A percentile compares a stretch with the other conserved stretches of the same genome.
phyloP scores from a whole-genome alignment of 2,113 vertebrate species.

The Chaetorhynchus papuensis region DNA sequence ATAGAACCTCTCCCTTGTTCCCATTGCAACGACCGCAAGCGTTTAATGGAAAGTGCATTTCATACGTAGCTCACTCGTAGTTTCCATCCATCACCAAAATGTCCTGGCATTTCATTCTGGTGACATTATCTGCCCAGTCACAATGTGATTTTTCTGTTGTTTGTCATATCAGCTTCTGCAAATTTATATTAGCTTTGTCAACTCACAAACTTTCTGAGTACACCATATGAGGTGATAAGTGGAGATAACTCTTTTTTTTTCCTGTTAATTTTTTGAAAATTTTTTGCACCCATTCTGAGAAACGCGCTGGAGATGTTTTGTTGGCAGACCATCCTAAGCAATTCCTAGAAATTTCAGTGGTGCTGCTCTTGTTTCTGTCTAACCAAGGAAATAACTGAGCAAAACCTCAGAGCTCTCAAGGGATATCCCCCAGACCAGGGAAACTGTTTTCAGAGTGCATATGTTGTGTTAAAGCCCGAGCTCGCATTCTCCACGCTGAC shows the following conservation, averaged over 20 bases:
- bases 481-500: neutral
- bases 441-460: neutral
- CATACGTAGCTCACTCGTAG: neutral
- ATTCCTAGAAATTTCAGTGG: neutral
- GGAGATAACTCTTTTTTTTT: neutral
- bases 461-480: neutral
- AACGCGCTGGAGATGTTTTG: neutral
- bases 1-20: slow-evolving; percentile 67
- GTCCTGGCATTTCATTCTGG: slow-evolving; percentile 32
- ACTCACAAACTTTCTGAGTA: neutral
- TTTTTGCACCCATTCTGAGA: neutral
- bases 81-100: slow-evolving; percentile 33
- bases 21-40: neutral
- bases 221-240: neutral
- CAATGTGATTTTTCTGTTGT: slow-evolving; percentile 8
- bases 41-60: neutral
- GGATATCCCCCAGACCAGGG: neutral
- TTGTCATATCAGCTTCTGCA: neutral
- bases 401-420: neutral
- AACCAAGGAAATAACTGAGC: neutral
- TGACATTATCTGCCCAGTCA: neutral
- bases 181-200: neutral
- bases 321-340: neutral
- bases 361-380: neutral
- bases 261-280: neutral